Percentiles rank a stretch among this genome's conserved stretches.
Conservation (phyloP, 2,797 vertebrate genomes). For the Poecilia gillii region DNA sequence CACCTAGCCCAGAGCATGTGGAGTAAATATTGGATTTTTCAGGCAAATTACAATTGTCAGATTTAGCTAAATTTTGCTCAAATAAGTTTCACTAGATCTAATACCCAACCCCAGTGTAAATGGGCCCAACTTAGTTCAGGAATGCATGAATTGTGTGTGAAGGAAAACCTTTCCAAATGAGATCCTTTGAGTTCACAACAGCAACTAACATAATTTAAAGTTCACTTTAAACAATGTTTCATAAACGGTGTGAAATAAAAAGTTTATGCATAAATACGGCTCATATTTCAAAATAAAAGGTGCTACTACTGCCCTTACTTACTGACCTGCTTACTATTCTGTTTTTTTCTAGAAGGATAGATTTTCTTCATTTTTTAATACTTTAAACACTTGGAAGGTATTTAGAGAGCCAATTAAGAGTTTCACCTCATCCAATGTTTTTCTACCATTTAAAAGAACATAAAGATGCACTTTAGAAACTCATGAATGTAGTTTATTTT, state of each 20-base stretch:
- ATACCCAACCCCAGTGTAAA: not conserved
- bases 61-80: not conserved
- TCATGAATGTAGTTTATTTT: not conserved
- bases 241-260: not conserved
- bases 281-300: not conserved
- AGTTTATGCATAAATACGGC: not conserved
- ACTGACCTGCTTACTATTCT: not conserved
- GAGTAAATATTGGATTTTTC: not conserved
- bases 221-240: not conserved
- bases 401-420: not conserved
- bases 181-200: not conserved
- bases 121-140: not conserved
- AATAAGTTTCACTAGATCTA: not conserved
- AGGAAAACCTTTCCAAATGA: not conserved
- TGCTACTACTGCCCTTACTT: not conserved
- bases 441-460: not conserved
- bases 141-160: not conserved
- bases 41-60: not conserved
- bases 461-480: not conserved
- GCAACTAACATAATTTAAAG: not conserved
- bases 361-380: not conserved
- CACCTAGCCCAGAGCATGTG: not conserved
- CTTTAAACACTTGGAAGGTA: not conserved
- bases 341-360: not conserved
- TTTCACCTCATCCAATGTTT: not conserved